Conservation (phyloP, 2,888 invertebrate genomes). For the Pecten maximus region DNA sequence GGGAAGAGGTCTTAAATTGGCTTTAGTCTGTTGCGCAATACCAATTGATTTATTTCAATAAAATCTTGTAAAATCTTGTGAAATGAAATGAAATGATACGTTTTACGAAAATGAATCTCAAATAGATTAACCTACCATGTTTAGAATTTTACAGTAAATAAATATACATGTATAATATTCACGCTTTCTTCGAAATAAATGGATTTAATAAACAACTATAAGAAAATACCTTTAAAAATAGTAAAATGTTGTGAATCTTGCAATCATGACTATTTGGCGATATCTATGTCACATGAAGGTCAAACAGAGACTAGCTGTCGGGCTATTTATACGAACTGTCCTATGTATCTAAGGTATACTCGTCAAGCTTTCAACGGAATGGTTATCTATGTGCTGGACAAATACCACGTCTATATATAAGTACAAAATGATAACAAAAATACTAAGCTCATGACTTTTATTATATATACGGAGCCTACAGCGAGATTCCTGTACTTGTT, state of each 20-base stretch:
- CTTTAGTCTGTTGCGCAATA: too few species aligned
- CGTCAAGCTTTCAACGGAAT: background rate
- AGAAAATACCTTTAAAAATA: too few species aligned
- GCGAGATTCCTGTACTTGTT: background rate
- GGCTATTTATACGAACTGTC: background rate
- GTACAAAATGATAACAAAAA: background rate
- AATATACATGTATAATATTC: too few species aligned
- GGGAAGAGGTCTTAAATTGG: too few species aligned
- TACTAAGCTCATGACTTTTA: background rate
- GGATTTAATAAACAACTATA: too few species aligned
- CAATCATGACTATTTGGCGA: background rate
- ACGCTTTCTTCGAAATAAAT: too few species aligned
- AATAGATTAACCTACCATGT: too few species aligned
- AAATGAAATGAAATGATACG: too few species aligned
- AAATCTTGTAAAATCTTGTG: too few species aligned
- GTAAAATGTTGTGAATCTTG: background rate
- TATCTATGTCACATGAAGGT: background rate
- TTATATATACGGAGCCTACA: background rate
- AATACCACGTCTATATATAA: background rate
- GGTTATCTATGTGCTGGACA: constrained; percentile 1
- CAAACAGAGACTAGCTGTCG: background rate
- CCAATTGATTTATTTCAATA: too few species aligned
- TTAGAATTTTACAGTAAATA: too few species aligned
- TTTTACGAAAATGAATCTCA: too few species aligned
- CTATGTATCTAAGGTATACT: background rate